These are phyloP conservation scores for Apteryx owenii DNA, from an alignment of 2,113 vertebrate species.

Conservation along the genomic window DNA sequence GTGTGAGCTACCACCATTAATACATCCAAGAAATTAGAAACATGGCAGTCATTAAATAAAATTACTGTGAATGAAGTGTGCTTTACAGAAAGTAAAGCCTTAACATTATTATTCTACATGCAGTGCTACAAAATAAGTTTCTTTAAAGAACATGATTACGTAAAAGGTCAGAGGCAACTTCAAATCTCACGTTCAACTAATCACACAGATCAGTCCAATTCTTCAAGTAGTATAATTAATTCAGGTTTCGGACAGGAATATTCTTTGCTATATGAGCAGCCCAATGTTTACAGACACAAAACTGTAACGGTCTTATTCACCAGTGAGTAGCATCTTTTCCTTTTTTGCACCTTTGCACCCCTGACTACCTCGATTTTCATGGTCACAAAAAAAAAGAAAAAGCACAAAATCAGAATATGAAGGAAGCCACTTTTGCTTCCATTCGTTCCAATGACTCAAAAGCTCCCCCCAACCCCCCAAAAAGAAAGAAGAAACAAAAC, in stretches of 20 bases:
- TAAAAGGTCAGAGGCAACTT: conserved; percentile 73
- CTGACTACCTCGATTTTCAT: background rate
- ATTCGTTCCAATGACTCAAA: background rate
- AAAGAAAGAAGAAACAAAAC: background rate
- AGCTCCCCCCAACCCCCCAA: background rate
- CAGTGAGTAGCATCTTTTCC: background rate
- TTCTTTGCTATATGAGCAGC: conserved; percentile 29
- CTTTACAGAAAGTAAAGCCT: conserved; percentile 50
- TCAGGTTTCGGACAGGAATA: conserved; percentile 47
- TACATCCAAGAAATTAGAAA: conserved; percentile 51
- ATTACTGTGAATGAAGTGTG: background rate
- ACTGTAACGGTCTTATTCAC: background rate
- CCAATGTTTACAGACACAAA: background rate
- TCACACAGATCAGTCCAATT: conserved; percentile 44
- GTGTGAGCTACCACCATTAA: conserved; percentile 19
- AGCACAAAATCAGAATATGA: background rate
- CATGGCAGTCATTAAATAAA: conserved; percentile 53
- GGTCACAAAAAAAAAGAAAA: background rate
- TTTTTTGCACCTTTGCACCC: background rate
- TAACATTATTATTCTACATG: conserved; percentile 40
- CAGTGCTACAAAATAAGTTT: conserved; percentile 77
- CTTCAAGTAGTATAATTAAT: conserved; percentile 66
- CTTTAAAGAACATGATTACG: conserved; percentile 72
- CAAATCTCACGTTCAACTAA: conserved; percentile 28
- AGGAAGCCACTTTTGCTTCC: background rate